A percentile compares a stretch with the other conserved stretches of the same genome.
Evolutionary conservation across 1,140 invertebrate genomes (phyloP).

Genomic region (Bombus fervidus): DNA sequence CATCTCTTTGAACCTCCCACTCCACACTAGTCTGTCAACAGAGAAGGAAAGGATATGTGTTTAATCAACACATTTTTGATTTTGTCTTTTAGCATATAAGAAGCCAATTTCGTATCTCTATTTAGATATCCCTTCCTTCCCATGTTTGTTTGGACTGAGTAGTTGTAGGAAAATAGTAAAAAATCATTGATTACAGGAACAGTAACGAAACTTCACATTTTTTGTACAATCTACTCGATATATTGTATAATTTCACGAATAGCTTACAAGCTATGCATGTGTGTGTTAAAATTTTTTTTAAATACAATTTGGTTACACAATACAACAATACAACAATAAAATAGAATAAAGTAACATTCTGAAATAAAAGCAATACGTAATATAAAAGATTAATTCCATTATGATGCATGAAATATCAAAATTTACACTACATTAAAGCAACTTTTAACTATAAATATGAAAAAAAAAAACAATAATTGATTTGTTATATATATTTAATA

Average conservation of each 20-base stretch:
- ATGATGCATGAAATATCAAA: background rate
- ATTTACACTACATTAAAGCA: background rate
- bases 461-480: background rate
- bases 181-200: conserved; percentile 58
- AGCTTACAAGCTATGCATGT: conserved; percentile 13
- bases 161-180: conserved; percentile 54
- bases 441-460: conserved; percentile 7
- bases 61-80: conserved; percentile 76
- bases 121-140: conserved; percentile 78
- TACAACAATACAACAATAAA: background rate
- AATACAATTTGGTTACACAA: background rate
- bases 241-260: conserved; percentile 13
- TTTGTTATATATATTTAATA: background rate
- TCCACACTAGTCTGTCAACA: conserved; percentile 86
- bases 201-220: conserved; percentile 71
- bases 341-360: conserved; percentile 34
- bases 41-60: conserved; percentile 87
- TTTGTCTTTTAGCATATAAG: conserved; percentile 64
- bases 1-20: conserved; percentile 76
- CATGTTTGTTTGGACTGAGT: conserved; percentile 66
- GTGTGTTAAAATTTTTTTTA: background rate
- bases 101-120: conserved; percentile 69
- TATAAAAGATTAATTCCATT: background rate
- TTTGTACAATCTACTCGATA: conserved; percentile 31
- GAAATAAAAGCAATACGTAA: conserved; percentile 24